Conservation (phyloP, 2,888 invertebrate species). For the Drosophila quasianomalipes region DNA sequence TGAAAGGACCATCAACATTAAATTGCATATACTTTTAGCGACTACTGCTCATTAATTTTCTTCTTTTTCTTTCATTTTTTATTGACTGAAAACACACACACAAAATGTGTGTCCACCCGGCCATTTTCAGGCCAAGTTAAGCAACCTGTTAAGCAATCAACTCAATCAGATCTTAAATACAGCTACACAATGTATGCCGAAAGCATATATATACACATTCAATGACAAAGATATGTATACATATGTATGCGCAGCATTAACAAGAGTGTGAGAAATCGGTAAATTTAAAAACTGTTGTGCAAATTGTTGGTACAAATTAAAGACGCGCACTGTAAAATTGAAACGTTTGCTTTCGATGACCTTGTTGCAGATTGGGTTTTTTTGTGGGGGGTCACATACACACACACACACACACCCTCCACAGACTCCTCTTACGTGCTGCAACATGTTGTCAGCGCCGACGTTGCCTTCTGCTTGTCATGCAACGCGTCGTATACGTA, state of each 20-base stretch:
- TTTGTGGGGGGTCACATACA: not conserved
- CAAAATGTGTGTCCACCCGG: not conserved
- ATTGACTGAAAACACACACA: not conserved
- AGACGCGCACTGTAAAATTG: conserved; percentile 38
- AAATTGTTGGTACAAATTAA: conserved; percentile 70
- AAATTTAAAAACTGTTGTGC: conserved; percentile 48
- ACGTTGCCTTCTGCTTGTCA: conserved; percentile 44
- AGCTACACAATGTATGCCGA: not conserved
- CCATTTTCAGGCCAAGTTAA: not conserved
- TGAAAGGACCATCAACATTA: not conserved
- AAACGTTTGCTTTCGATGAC: conserved; percentile 44
- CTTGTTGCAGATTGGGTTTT: conserved; percentile 39
- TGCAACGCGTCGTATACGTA: conserved; percentile 71
- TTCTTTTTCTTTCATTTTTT: not conserved
- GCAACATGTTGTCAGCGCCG: conserved; percentile 67
- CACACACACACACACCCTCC: conserved; percentile 14
- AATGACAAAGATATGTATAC: not conserved
- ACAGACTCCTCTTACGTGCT: conserved; percentile 30
- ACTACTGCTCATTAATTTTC: not conserved
- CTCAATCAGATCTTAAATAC: not conserved
- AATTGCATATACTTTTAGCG: not conserved
- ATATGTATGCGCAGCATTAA: not conserved
- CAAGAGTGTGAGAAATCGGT: conserved; percentile 18
- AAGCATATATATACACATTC: not conserved
- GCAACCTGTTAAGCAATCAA: not conserved